Base-by-base conservation (phyloP, 2,113 vertebrate genomes). In the Trachemys scripta region DNA sequence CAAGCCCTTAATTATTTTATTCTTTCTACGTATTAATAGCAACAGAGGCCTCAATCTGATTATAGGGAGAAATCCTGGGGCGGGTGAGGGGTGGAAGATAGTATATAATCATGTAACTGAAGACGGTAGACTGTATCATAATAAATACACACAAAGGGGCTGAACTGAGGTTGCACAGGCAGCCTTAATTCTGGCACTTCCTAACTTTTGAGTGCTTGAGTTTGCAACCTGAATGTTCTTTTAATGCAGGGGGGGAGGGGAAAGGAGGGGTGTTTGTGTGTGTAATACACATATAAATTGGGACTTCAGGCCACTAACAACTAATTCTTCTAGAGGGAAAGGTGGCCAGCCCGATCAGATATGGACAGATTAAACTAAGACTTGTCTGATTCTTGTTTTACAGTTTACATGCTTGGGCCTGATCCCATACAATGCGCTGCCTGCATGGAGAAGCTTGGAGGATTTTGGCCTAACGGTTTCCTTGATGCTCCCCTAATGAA, bases 71-170 rank as follows among this genome's bases (percentile, higher is more conserved):
- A 29, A 12, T 31, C 29, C 12, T 31, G 16, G 8, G 62, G 31
- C 2, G 16, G 2, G 35, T 3, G 17, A 8, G 8, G 17, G n/a
- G n/a, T 2, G 16, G 9, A 22, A 8, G 54, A 35, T 69, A 38
- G n/a, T 8, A 38, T 72, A n/a, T 19, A 72, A 38, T 72, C n/a
- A 72, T 38, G 35, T 38, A 38, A 72, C 10, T 69, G 19, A 72
- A 72, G 65, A 38, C 65, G 22, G 38, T 5, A 20, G 65, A 38
- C 65, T 38, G 38, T 5, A 20, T 72, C 35, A 69, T 72, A 72
- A 72, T 72, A 38, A 38, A 72, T 72, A 22, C 65, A 38, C 35
- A 38, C 65, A 72, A 72, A n/a, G n/a, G 35, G 8, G 5, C 35
- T 69, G 35, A 65, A 65, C 14, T 38, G 35, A 69, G 35, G 14